Base-by-base conservation (phyloP, 2,888 invertebrate species). In the Malacosoma neustria region DNA sequence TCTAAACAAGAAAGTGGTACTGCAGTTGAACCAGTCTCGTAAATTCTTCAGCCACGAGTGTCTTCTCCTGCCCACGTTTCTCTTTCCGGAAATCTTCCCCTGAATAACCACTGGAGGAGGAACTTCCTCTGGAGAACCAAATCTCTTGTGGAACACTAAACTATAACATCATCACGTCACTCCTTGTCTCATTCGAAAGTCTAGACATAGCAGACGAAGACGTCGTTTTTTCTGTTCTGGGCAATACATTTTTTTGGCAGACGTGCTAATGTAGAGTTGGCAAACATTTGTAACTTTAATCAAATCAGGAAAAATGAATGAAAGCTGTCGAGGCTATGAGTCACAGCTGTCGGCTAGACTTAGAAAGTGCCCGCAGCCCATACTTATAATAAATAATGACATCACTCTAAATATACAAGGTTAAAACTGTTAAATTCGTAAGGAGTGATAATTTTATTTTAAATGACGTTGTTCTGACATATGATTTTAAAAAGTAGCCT, bases 231-330 rank as follows among this genome's bases (percentile, higher is more conserved):
- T 69, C 75, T 74, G 49, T 79, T 77, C 80, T 72, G 69, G 67
- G 80, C 80, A 81, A 73, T 75, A 77, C 68, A 70, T 61, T 66
- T 73, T n/a, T 77, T 81, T 82, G 82, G 81, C 82, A 82, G 72
- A 61, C 57, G 57, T 59, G 57, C 68, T 67, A 65, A 71, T 65
- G 73, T 69, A 69, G 55, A 71, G 71, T 80, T 84, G 82, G 80
- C 84, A 82, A 72, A 63, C 67, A 63, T 65, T 61, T 60, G 59
- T 60, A 62, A 72, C 68, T 72, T 75, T 72, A 72, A 72, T 74
- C 66, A 65, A 61, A 66, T 67, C 66, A 49, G 67, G 68, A 72
- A 72, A 73, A 79, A 76, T 82, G 80, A 84, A 84, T 81, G 82
- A 80, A 80, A 76, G 72, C 69, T 69, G 74, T 65, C 71, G 62